These are phyloP conservation scores for Aquatica leii DNA, from an alignment of 2,888 invertebrate species.

Conservation along the genomic window DNA sequence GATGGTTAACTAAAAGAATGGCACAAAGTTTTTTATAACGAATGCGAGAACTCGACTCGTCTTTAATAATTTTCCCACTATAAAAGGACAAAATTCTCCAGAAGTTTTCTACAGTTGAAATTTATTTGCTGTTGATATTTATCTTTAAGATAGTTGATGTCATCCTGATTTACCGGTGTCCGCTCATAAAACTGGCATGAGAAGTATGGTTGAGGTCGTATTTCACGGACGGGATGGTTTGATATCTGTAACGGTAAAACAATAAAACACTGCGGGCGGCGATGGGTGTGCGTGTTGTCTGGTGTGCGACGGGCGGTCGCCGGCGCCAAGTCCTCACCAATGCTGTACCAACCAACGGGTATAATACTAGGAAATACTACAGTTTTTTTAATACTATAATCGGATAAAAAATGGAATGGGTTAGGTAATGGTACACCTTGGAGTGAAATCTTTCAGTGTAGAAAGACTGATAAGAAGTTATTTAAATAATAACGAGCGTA, in stretches of 20 bases:
- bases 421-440: too few relatives aligned
- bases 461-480: too few relatives aligned
- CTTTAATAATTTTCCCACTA: too few relatives aligned
- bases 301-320: slow-evolving; percentile 58
- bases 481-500: too few relatives aligned
- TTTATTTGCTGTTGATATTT: slow-evolving; percentile 31
- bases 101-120: slow-evolving; percentile 16
- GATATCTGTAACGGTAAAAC: slow-evolving; percentile 61
- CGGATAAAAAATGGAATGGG: not conserved
- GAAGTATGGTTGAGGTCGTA: slow-evolving; percentile 46
- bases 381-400: slow-evolving; percentile 8
- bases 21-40: too few relatives aligned
- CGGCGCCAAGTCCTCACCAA: slow-evolving; percentile 52
- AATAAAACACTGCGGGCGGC: slow-evolving; percentile 61
- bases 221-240: slow-evolving; percentile 47
- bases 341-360: slow-evolving; percentile 23
- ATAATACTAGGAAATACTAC: slow-evolving; percentile 30
- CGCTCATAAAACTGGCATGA: slow-evolving; percentile 48
- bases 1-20: too few relatives aligned
- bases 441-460: too few relatives aligned
- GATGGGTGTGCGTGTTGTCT: slow-evolving; percentile 58
- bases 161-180: slow-evolving; percentile 51
- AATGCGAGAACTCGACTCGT: too few relatives aligned
- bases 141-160: slow-evolving; percentile 40
- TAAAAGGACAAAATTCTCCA: not conserved